A percentile compares a stretch with the other conserved stretches of the same genome.
phyloP scores from a whole-genome alignment of 2,797 vertebrate species.

The Bradypodion ventrale region DNA sequence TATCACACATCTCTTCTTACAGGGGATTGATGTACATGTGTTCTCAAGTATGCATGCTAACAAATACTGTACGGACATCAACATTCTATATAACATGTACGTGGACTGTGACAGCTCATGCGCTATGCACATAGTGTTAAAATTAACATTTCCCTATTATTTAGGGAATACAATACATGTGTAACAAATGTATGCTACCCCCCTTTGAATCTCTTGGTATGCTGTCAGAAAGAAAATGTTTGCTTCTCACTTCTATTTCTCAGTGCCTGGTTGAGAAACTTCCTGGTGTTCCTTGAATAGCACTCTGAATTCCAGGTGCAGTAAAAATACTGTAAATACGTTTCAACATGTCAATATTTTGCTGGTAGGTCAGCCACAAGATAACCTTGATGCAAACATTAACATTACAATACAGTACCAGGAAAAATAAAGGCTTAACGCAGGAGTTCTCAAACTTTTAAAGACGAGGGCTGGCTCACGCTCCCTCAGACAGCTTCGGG shows the following conservation, averaged over 20 bases:
- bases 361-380: no score
- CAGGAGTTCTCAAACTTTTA: no score
- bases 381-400: neutral
- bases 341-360: neutral
- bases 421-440: no score
- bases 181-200: neutral
- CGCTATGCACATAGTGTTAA: neutral
- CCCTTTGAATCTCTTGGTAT: neutral
- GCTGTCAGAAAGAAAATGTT: neutral
- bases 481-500: no score
- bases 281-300: neutral
- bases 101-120: neutral
- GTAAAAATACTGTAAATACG: neutral
- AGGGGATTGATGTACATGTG: no score
- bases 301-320: neutral
- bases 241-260: neutral
- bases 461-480: no score
- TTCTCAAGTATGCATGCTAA: no score
- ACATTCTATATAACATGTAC: neutral
- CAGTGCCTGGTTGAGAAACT: neutral
- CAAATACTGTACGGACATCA: no score
- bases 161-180: neutral
- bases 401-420: neutral
- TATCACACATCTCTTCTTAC: no score
- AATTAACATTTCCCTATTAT: neutral